phyloP scores from a whole-genome alignment of 2,113 vertebrate species.

The Chrysemys picta region DNA sequence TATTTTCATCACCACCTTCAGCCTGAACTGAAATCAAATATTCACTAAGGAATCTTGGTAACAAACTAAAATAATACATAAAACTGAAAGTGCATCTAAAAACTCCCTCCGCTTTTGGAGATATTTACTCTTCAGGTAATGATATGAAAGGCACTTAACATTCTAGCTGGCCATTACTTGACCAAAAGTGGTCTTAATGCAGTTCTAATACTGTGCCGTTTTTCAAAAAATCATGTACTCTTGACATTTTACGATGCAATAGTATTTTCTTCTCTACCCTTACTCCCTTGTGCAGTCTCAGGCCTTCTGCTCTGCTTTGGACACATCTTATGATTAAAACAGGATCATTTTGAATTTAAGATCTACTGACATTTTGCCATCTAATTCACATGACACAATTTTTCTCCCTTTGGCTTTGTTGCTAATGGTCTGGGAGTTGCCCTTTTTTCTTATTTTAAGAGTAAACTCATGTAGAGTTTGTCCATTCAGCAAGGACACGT shows the following conservation, averaged over 20 bases:
- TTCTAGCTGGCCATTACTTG: neutral
- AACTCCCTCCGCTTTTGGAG: neutral
- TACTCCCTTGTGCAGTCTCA: neutral
- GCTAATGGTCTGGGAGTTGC: neutral
- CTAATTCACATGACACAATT: neutral
- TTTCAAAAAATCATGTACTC: neutral
- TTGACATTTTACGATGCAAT: fast-evolving
- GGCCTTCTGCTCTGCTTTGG: neutral
- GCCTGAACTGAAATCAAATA: neutral
- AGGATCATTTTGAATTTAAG: fast-evolving
- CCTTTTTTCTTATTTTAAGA: neutral
- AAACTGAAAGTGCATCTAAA: neutral
- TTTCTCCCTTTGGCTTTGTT: neutral
- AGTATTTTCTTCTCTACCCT: neutral
- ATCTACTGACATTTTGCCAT: neutral
- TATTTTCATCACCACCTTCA: neutral
- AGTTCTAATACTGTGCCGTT: neutral
- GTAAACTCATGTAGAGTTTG: neutral
- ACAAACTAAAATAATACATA: neutral
- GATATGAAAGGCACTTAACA: neutral
- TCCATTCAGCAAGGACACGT: fast-evolving
- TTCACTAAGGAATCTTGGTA: neutral
- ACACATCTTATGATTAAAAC: fast-evolving
- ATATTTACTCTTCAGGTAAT: neutral
- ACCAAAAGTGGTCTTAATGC: neutral